phyloP scores from a whole-genome alignment of 2,888 invertebrate genomes.

The Trisateles emortualis region DNA sequence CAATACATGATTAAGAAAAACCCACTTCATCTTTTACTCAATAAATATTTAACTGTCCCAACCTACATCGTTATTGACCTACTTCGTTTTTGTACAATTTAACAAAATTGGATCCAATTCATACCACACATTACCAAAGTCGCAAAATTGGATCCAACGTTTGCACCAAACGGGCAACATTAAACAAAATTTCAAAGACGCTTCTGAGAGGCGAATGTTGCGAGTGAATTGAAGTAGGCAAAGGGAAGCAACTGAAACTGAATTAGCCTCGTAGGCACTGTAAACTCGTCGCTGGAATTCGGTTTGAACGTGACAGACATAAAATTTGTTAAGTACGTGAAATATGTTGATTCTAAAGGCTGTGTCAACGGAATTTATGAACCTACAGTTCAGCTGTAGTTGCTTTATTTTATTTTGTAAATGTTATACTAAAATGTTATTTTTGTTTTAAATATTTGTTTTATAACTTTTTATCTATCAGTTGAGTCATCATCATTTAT shows the following conservation, averaged over 20 bases:
- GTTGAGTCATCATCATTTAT: no score
- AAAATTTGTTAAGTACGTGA: constrained; percentile 48
- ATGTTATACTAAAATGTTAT: neutral
- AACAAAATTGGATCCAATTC: constrained; percentile 30
- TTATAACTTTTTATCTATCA: neutral
- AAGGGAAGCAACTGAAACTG: constrained; percentile 54
- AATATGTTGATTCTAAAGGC: constrained; percentile 47
- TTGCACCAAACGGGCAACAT: constrained; percentile 42
- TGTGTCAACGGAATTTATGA: constrained; percentile 29
- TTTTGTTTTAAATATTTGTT: neutral
- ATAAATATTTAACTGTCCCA: constrained; percentile 13
- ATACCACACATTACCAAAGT: constrained; percentile 15
- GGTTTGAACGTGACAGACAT: constrained; percentile 59
- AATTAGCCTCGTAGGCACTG: constrained; percentile 57
- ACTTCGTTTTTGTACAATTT: constrained; percentile 17
- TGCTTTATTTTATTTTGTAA: constrained; percentile 17
- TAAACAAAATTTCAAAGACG: constrained; percentile 44
- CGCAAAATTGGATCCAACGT: constrained; percentile 31
- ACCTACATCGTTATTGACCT: constrained; percentile 10
- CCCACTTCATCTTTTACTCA: constrained; percentile 8
- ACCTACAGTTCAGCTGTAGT: constrained; percentile 16
- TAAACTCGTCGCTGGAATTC: constrained; percentile 53
- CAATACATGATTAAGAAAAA: constrained; percentile 12
- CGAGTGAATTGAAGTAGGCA: constrained; percentile 52
- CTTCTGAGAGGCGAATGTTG: constrained; percentile 41